phyloP scores from a whole-genome alignment of 2,888 invertebrate species.

The Noctua pronuba region DNA sequence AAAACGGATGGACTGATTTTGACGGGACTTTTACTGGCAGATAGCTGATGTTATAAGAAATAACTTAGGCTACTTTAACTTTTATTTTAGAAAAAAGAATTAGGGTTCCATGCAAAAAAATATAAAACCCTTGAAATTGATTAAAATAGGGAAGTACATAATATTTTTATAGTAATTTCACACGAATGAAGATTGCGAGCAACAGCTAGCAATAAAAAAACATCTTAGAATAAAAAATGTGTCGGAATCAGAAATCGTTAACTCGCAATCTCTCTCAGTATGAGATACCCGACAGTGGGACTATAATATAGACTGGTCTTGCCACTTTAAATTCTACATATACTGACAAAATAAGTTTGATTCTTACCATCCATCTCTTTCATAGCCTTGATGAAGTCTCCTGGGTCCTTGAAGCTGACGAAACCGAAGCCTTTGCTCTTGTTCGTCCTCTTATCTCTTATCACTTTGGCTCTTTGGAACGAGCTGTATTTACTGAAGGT shows the following conservation, averaged over 20 bases:
- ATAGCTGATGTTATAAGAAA: no score
- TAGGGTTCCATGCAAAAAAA: no score
- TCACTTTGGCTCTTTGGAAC: constrained; percentile 98
- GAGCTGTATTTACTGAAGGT: constrained; percentile 98
- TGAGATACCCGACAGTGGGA: not conserved
- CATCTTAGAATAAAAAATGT: not conserved
- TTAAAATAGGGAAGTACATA: no score
- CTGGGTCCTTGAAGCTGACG: constrained; percentile 99
- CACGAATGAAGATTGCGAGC: no score
- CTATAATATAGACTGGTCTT: not conserved
- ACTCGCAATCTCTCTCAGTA: not conserved
- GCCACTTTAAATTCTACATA: not conserved
- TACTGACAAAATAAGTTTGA: not conserved
- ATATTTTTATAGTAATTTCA: no score
- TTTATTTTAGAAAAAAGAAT: no score
- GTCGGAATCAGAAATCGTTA: not conserved
- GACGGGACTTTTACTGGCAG: no score
- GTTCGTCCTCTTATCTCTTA: constrained; percentile 98
- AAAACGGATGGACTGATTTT: no score
- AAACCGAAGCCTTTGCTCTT: constrained; percentile 99
- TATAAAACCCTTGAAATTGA: no score
- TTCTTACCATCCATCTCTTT: constrained; percentile 99
- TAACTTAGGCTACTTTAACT: no score
- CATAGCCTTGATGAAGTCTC: constrained; percentile 99
- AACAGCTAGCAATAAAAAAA: no score